Conservation (phyloP, 2,797 vertebrate genomes). For the Lates japonicus region DNA sequence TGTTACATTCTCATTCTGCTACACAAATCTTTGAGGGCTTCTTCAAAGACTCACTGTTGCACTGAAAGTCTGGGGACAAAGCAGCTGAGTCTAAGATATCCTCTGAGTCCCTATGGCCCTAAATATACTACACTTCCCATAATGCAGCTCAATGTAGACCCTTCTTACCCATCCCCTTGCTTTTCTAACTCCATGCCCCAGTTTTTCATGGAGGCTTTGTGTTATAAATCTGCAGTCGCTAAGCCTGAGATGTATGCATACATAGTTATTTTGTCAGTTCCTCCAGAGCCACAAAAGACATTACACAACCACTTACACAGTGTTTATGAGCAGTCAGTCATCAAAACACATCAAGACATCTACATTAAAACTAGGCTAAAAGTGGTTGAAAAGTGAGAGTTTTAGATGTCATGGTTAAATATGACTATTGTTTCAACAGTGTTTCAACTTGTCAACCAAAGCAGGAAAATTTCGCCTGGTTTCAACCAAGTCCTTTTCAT, state of each 20-base stretch:
- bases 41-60: too few species aligned
- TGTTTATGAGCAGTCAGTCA: too few species aligned
- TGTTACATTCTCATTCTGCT: too few species aligned
- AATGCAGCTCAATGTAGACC: neutral
- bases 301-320: too few species aligned
- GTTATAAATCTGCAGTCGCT: neutral
- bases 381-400: neutral
- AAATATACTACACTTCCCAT: neutral
- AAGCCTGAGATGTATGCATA: too few species aligned
- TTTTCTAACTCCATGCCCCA: neutral
- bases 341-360: neutral
- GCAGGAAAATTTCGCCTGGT: neutral
- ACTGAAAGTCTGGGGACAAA: too few species aligned
- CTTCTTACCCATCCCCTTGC: neutral
- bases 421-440: too few species aligned
- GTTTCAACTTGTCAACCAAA: neutral
- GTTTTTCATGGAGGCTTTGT: neutral
- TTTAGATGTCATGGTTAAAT: too few species aligned
- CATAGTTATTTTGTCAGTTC: too few species aligned
- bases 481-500: neutral
- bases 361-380: neutral
- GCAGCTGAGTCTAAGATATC: neutral
- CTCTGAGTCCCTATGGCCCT: neutral
- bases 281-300: too few species aligned
- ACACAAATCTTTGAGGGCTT: too few species aligned